Evolutionary conservation across 1,140 invertebrate genomes (phyloP), one percentile per base, ranked within the genome.

Genomic region (Trypoxylus dichotomus): DNA sequence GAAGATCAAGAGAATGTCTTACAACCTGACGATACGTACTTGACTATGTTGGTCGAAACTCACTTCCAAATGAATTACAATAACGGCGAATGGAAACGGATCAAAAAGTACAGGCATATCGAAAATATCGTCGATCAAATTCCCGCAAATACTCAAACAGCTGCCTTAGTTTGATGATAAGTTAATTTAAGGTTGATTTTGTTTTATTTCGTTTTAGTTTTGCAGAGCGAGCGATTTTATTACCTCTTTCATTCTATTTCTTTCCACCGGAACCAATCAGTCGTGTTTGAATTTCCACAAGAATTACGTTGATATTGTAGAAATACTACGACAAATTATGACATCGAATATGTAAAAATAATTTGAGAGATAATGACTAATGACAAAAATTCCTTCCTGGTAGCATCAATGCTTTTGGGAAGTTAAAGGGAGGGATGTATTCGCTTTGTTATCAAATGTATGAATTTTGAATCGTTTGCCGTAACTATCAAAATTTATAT

Each of bases 41-140:
- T 93, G 0, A 91, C 91, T 0, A 93, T 95, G 90, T 88, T 95
- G 60, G 94, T 95, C 0, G 96, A 98, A 85, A 97, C 94, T 13
- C 96, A 97, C 87, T 97, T 97, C 90, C 96, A 97, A 87, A 97
- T 98, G 96, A 97, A 98, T 87, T 98, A 97, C 87, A 94, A 93
- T 79, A 96, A 95, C 76, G 96, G 96, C 0, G 95, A 97, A 85
- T 97, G 96, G 95, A 97, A 97, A 82, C 87, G 94, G 43, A 94
- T 97, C 74, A 95, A 96, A 83, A 97, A 97, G 82, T 93, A 92
- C 83, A 86, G 92, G 27, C 88, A 90, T 75, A 89, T 92, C 58
- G 91, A 92, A 32, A 91, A 89, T 8, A 89, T 88, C 83, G 86
- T 84, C 19, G 84, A 86, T 47, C 83, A 82, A 43, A 76, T 86